phyloP scores from a whole-genome alignment of 2,797 vertebrate genomes.

The Phataginus tetradactyla region DNA sequence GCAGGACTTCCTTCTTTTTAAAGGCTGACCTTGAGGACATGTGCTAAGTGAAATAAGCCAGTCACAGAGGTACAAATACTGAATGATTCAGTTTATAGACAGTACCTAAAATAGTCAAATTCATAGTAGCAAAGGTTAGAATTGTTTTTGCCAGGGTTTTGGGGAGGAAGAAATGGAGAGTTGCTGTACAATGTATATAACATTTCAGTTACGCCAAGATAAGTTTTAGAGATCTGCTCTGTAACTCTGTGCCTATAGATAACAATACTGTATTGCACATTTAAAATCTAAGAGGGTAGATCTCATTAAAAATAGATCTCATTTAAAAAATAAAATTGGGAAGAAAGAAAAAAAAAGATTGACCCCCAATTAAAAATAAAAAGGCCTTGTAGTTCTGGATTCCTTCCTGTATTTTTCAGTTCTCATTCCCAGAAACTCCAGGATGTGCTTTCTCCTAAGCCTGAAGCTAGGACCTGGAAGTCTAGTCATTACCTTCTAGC shows the following conservation, averaged over 20 bases:
- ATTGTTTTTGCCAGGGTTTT: background rate
- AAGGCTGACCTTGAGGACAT: background rate
- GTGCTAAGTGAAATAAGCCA: background rate
- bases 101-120: background rate
- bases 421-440: background rate
- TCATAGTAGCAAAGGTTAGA: background rate
- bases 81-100: background rate
- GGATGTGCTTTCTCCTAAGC: background rate
- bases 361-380: background rate
- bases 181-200: background rate
- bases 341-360: background rate
- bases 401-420: background rate
- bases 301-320: background rate
- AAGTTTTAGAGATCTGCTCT: background rate
- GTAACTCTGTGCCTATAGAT: background rate
- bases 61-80: background rate
- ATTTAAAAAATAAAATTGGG: background rate
- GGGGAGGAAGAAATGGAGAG: background rate
- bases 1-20: background rate
- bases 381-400: background rate
- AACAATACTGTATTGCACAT: background rate
- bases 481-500: background rate
- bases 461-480: background rate
- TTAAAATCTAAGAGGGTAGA: background rate
- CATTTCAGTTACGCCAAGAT: background rate